Evolutionary conservation across 2,113 vertebrate genomes (phyloP).

Genomic region (Aptenodytes forsteri): DNA sequence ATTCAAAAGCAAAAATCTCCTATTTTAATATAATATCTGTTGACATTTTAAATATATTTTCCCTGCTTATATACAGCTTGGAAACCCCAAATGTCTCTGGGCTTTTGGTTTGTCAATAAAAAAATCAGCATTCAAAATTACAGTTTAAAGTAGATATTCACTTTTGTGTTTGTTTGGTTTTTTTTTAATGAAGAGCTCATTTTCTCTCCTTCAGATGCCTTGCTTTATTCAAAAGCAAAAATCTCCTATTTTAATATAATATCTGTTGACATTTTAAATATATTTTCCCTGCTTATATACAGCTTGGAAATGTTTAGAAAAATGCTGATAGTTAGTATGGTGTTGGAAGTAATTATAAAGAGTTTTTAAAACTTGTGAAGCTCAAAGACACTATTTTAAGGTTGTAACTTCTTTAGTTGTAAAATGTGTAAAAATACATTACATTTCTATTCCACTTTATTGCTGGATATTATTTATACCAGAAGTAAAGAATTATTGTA

Average conservation of each 20-base stretch:
- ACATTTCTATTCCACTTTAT: not conserved
- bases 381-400: not conserved
- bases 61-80: too few relatives aligned
- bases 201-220: not conserved
- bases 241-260: not conserved
- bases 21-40: not conserved
- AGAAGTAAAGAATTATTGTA: not conserved
- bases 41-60: not conserved
- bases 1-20: not conserved
- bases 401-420: not conserved
- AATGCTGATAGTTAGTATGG: not conserved
- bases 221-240: not conserved
- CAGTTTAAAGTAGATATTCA: not conserved
- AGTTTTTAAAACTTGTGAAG: not conserved
- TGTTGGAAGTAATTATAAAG: not conserved
- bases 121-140: not conserved
- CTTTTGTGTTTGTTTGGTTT: accelerated
- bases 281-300: not conserved
- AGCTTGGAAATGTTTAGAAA: not conserved
- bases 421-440: not conserved
- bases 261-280: not conserved
- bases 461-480: not conserved
- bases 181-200: not conserved
- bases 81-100: not conserved
- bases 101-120: not conserved